Base-by-base conservation (phyloP, 1,140 invertebrate genomes). In the Euura lappo region DNA sequence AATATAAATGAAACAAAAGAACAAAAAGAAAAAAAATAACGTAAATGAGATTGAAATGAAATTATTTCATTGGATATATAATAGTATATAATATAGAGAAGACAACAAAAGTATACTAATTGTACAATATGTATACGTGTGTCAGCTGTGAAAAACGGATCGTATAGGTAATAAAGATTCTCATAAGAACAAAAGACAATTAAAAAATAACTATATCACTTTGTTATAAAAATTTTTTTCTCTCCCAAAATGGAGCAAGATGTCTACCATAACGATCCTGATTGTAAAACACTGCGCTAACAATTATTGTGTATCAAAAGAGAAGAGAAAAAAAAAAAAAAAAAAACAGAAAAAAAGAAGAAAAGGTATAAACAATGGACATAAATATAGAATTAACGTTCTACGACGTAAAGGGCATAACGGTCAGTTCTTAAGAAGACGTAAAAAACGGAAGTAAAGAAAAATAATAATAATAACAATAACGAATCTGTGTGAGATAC, bases 61-160 rank as follows among this genome's bases (percentile, higher is more conserved):
- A 28, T 28, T 28, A 28, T 28, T 28, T 28, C 28, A 28, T 28
- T 28, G 28, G 28, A 28, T 28, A 28, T 28, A 28, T 28, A 28
- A 28, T 28, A 28, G 28, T 28, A 28, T n/a, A n/a, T 28, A 28
- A 28, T 28, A 28, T 28, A 28, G 28, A 60, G 51, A 60, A 60
- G 10, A 60, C 3, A 60, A 60, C 51, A 8, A 60, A 28, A 60
- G 51, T 60, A 60, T 60, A 60, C 51, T 60, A 28, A 28, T 28
- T 28, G 51, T 60, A 60, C 51, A 60, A 60, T 60, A 60, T 60
- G 51, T 60, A 60, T 60, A 60, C 51, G 51, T 60, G 13, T 60
- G 51, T n/a, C 51, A 60, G 51, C 51, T 60, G 6, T 28, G 28
- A 28, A 28, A 28, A 28, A 28, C 1, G 28, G 28, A 28, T 28